Base-by-base conservation (phyloP, 1,140 invertebrate genomes). In the Drosophila repleta region DNA sequence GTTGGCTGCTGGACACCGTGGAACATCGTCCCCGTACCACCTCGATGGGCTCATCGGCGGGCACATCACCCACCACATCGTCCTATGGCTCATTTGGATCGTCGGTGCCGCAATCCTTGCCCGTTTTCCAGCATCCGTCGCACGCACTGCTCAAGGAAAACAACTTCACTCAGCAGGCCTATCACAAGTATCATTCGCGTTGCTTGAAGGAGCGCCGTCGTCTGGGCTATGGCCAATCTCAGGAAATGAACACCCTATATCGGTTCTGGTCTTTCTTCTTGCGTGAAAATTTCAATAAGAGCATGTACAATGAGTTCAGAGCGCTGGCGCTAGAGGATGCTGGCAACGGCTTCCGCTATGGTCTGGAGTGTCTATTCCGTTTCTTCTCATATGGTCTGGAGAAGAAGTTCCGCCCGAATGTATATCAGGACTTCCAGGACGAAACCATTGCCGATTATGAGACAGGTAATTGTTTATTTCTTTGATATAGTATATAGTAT, bases 191-290 rank as follows among this genome's bases (percentile, higher is more conserved):
- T 92, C 95, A 97, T 92, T 96, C 96, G 32, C 94, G 97, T 63
- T 99, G 98, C 92, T 93, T 99, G 2, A 99, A 98, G 95, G 97
- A 98, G 90, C 95, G 98, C 61, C 97, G 97, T 92, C 95, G 96
- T 91, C 93, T 98, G 46, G 98, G 98, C 51, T 96, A 96, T 85
- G 98, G 98, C 0, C 96, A 97, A 78, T 98, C 97, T 11, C 96
- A 97, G 89, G 98, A 99, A 92, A 99, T 99, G 98, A 99, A 99
- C 92, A 99, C 98, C 0, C 93, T 99, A 1, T 99, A 98, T 93
- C 94, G 99, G 65, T 99, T 99, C 93, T 99, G 99, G 99, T 99
- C 98, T 20, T 99, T 99, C 94, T 99, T 99, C 93, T 94, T 99
- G 45, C 93, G 98, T 56, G 98, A 99, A 91, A 98, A 99, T 92